Conservation (phyloP, 2,797 vertebrate genomes). For the Epinephelus coioides region DNA sequence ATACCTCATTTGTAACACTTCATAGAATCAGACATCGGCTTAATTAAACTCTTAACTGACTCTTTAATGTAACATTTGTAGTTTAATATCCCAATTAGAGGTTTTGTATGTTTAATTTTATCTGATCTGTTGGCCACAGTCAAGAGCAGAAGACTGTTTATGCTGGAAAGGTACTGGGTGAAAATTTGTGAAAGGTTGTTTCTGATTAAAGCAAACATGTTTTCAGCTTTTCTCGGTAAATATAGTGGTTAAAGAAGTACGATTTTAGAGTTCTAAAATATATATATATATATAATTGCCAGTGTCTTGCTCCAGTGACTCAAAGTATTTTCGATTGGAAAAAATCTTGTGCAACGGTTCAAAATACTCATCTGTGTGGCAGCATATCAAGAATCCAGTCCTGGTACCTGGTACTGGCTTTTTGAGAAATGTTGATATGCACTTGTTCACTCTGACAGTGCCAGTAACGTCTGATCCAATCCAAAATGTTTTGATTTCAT, state of each 20-base stretch:
- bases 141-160: background rate
- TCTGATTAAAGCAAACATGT: background rate
- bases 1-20: slow-evolving; percentile 6
- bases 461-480: background rate
- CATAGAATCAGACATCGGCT: background rate
- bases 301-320: background rate
- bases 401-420: background rate
- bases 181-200: slow-evolving; percentile 15
- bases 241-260: background rate
- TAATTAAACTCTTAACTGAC: slow-evolving; percentile 5
- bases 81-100: background rate
- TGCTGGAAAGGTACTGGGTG: background rate
- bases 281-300: background rate
- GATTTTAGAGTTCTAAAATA: background rate
- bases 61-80: background rate
- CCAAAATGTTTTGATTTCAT: background rate
- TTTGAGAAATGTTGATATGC: slow-evolving; percentile 14
- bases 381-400: background rate
- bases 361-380: slow-evolving; percentile 16
- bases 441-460: background rate
- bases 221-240: background rate
- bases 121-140: background rate
- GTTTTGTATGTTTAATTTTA: slow-evolving; percentile 6
- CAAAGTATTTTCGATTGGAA: slow-evolving; percentile 9
- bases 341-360: slow-evolving; percentile 13